phyloP scores from a whole-genome alignment of 2,113 vertebrate species.

The Chrysemys picta region DNA sequence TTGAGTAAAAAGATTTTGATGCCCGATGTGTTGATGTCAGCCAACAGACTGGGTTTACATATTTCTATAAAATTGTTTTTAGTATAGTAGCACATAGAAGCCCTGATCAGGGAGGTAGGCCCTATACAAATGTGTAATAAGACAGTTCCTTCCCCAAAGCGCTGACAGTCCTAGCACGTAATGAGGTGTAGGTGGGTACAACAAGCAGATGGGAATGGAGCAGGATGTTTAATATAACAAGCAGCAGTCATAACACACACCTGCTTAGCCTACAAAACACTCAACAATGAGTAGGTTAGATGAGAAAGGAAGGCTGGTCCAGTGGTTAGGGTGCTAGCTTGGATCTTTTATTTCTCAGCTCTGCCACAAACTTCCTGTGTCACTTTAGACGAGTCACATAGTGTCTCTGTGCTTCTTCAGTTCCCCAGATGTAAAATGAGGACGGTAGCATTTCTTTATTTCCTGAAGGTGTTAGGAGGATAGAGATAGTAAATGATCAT shows the following conservation, averaged over 20 bases:
- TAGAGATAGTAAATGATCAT: not conserved
- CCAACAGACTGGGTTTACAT: fast-evolving
- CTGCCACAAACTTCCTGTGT: not conserved
- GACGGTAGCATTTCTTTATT: not conserved
- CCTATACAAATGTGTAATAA: not conserved
- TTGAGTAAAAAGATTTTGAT: not conserved
- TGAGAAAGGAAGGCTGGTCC: not conserved
- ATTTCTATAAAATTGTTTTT: fast-evolving
- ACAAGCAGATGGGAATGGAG: slow-evolving; percentile 9
- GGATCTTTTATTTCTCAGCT: not conserved
- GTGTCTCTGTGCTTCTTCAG: not conserved
- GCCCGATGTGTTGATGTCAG: not conserved
- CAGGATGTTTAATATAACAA: not conserved
- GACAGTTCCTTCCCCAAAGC: not conserved
- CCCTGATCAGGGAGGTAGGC: not conserved
- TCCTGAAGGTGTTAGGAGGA: not conserved
- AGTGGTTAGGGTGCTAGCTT: not conserved
- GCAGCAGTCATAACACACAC: not conserved
- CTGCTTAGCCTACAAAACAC: not conserved
- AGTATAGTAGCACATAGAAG: not conserved
- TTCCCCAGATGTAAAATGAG: not conserved
- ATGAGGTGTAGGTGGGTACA: not conserved
- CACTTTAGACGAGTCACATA: not conserved
- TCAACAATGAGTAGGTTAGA: not conserved
- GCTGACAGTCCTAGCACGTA: not conserved